Evolutionary conservation across 2,888 invertebrate genomes (phyloP).

Genomic region (Agrochola lychnidis): DNA sequence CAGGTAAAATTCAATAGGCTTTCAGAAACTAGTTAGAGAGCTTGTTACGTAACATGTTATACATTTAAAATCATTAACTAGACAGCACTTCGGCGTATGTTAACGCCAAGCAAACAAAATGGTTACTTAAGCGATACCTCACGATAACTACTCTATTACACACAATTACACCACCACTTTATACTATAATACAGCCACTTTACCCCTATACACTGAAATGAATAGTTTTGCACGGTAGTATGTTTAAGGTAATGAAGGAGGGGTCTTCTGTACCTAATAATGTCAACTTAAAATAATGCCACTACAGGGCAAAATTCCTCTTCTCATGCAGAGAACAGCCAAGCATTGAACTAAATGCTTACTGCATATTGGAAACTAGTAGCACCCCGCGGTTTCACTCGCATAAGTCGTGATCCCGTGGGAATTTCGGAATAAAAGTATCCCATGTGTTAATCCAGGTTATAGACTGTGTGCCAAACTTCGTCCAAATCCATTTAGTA

Average conservation of each 20-base stretch:
- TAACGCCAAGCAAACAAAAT: slow-evolving; percentile 39
- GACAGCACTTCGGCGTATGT: slow-evolving; percentile 26
- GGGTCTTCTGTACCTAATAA: background rate
- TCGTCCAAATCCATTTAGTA: no score
- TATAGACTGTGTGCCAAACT: no score
- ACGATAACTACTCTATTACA: slow-evolving; percentile 53
- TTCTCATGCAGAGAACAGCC: background rate
- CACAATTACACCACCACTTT: slow-evolving; percentile 28
- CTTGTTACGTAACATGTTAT: slow-evolving; percentile 2
- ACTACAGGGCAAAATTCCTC: background rate
- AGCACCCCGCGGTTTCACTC: no score
- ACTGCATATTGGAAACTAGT: background rate
- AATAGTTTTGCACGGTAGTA: slow-evolving; percentile 8
- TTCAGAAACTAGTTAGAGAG: background rate
- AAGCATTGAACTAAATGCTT: background rate
- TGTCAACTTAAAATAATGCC: background rate
- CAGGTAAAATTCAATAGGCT: background rate
- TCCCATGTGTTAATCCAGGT: no score
- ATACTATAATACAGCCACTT: slow-evolving; percentile 34
- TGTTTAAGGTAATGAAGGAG: background rate
- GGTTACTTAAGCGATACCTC: slow-evolving; percentile 31
- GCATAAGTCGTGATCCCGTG: no score
- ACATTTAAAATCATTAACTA: slow-evolving; percentile 33
- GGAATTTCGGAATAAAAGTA: no score
- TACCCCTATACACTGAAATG: slow-evolving; percentile 21